Percentiles rank a stretch among this genome's conserved stretches.
phyloP scores from a whole-genome alignment of 2,797 vertebrate species.

The Crocidura indochinensis region DNA sequence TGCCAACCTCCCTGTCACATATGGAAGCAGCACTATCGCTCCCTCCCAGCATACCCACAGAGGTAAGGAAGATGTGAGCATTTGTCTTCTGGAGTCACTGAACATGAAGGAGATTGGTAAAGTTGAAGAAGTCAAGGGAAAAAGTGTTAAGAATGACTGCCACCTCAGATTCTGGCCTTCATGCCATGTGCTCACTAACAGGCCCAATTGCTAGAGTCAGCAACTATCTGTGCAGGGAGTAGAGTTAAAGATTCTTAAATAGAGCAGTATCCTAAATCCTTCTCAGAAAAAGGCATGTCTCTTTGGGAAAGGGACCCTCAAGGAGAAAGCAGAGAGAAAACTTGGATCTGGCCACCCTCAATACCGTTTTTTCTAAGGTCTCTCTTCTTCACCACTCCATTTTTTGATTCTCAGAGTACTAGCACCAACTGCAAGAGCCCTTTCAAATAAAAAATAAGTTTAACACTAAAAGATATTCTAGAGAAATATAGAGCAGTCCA shows the following conservation, averaged over 20 bases:
- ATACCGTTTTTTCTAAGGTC: neutral
- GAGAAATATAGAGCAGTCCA: neutral
- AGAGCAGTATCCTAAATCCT: neutral
- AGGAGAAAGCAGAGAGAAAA: too few relatives aligned
- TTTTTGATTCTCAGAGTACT: neutral
- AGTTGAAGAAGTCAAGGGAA: neutral
- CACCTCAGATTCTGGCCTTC: neutral
- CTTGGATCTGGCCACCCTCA: neutral
- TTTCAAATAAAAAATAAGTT: neutral
- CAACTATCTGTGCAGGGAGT: too few relatives aligned
- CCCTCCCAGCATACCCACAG: constrained; percentile 94
- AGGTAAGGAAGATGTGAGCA: constrained; percentile 90
- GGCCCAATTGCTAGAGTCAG: neutral
- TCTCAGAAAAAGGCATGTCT: neutral
- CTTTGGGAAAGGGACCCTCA: too few relatives aligned
- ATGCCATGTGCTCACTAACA: neutral
- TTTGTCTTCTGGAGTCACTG: neutral
- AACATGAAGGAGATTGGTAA: neutral
- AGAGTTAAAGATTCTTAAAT: too few relatives aligned
- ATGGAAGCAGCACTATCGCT: constrained; percentile 94
- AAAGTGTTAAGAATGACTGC: neutral
- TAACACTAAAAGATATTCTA: neutral
- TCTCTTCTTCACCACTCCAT: neutral
- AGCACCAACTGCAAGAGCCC: neutral
- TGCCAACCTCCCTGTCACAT: constrained; percentile 90